Conservation (phyloP, 2,888 invertebrate species). For the Gandaritis pyraliata region DNA sequence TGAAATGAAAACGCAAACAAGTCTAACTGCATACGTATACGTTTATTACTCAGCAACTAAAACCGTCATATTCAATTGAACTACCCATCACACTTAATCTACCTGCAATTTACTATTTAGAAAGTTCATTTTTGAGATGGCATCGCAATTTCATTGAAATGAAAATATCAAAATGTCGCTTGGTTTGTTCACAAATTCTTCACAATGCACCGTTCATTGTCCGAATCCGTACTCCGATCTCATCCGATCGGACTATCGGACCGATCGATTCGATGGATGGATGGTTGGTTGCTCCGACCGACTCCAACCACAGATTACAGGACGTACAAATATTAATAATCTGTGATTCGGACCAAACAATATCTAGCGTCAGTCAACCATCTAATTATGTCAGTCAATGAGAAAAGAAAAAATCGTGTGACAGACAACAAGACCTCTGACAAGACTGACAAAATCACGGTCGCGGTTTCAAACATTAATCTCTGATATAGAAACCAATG, state of each 20-base stretch:
- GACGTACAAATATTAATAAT: no score
- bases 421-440: no score
- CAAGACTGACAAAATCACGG: no score
- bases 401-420: no score
- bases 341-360: no score
- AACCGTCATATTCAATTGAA: slow-evolving; percentile 50
- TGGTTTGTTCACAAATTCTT: slow-evolving; percentile 60
- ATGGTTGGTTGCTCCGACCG: neutral
- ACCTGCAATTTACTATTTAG: slow-evolving; percentile 56
- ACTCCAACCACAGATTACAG: neutral
- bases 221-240: slow-evolving; percentile 55
- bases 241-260: no score
- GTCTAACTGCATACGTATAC: slow-evolving; percentile 68
- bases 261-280: slow-evolving; percentile 36
- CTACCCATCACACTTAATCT: slow-evolving; percentile 54
- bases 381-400: no score
- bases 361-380: no score
- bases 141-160: slow-evolving; percentile 71
- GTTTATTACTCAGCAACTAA: slow-evolving; percentile 49
- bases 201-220: slow-evolving; percentile 67
- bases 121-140: slow-evolving; percentile 67
- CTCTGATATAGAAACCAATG: no score
- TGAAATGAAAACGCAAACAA: slow-evolving; percentile 75
- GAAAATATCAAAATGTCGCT: slow-evolving; percentile 81
- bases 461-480: no score